Evolutionary conservation across 2,797 vertebrate genomes (phyloP), one percentile per base, ranked within the genome.

Genomic region (Pipistrellus kuhlii): DNA sequence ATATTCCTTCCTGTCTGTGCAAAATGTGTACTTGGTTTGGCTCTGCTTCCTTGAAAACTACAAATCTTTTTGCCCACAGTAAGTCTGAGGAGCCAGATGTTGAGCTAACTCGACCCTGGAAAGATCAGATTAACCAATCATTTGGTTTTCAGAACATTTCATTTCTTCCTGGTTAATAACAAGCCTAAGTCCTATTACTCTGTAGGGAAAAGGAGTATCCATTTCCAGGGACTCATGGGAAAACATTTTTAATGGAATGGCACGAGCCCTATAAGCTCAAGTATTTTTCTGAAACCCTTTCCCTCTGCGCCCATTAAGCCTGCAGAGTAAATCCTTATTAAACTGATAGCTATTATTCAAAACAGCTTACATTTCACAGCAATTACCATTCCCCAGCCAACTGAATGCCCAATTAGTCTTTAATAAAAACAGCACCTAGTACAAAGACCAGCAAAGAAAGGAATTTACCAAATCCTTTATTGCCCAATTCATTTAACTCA

Each of bases 361-460:
- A 96, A 94, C 25, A 95, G 81, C 81, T 92, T 88, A 93, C 73
- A 93, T 95, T 97, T 93, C 77, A 80, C 75, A 95, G 66, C 89
- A 97, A 93, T 94, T 96, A 85, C 69, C 85, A 93, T 82, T 95
- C 88, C 84, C 94, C 12, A 94, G 77, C 20, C 92, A 95, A 94
- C 94, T 90, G 90, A 94, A 90, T 95, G 87, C 66, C 59, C 95
- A 96, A 96, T 95, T 96, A 96, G 82, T 95, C 87, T 96, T 96
- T 96, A 96, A 91, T 96, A 88, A 97, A 96, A 95, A 92, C 71
- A 95, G 71, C 53, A 96, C 88, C 93, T 90, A 92, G 44, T 59
- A 90, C 59, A 93, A 85, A 69, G 41, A 90, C 62, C 93, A 93
- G 85, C 48, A 82, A 87, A 95, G 85, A 94, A 93, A 93, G 44